Conservation (phyloP, 2,888 invertebrate genomes). For the Nephrocerus scutellatus region DNA sequence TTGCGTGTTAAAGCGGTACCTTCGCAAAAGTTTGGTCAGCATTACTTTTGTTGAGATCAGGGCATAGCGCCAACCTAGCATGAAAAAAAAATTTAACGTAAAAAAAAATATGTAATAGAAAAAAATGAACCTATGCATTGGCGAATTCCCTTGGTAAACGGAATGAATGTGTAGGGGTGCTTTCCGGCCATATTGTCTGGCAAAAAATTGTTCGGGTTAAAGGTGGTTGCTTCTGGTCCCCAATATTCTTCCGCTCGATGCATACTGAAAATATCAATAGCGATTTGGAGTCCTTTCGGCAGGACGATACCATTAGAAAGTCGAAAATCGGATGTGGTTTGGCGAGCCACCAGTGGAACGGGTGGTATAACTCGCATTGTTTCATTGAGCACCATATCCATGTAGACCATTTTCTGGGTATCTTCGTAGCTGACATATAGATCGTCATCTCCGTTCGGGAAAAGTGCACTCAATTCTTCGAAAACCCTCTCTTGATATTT, state of each 20-base stretch:
- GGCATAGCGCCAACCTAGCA: conserved; percentile 42
- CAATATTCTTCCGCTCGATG: conserved; percentile 40
- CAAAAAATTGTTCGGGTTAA: conserved; percentile 44
- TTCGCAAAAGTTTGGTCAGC: conserved; percentile 35
- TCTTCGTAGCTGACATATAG: conserved; percentile 34
- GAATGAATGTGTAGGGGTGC: conserved; percentile 42
- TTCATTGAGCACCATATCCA: conserved; percentile 42
- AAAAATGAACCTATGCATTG: conserved; percentile 45
- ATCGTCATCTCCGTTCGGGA: conserved; percentile 28
- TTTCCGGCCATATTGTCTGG: conserved; percentile 36
- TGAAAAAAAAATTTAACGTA: too few species aligned
- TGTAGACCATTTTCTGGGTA: conserved; percentile 36
- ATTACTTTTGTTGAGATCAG: conserved; percentile 37
- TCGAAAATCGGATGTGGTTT: conserved; percentile 29
- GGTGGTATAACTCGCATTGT: conserved; percentile 40
- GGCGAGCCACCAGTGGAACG: conserved; percentile 37
- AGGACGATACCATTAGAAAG: conserved; percentile 35
- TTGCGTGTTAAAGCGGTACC: conserved; percentile 36
- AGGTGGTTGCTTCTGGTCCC: conserved; percentile 40
- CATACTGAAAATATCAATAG: conserved; percentile 39
- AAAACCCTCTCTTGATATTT: conserved; percentile 36
- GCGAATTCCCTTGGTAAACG: conserved; percentile 43
- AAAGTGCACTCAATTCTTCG: conserved; percentile 33
- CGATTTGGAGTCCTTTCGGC: conserved; percentile 39
- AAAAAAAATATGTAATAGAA: too few species aligned